Percentiles rank a stretch among this genome's conserved stretches.
Evolutionary conservation across 2,888 invertebrate species (phyloP).

Genomic region (Acleris literana): DNA sequence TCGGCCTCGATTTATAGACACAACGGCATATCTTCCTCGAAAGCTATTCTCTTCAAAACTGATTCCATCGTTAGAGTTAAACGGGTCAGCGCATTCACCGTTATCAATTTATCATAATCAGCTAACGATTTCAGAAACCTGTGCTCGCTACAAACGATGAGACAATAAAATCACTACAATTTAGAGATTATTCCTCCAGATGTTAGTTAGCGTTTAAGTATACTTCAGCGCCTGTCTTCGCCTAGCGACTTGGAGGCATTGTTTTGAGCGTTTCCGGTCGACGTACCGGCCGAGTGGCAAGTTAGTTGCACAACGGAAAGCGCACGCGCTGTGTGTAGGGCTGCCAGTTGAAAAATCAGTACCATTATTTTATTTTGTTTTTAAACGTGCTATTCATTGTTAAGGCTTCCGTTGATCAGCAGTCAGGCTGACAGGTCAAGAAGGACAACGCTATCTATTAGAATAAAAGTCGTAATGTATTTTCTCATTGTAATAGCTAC

Average conservation of each 20-base stretch:
- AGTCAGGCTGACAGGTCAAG: too few relatives aligned
- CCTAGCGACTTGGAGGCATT: slow-evolving; percentile 13
- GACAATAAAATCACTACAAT: neutral
- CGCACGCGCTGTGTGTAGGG: slow-evolving; percentile 36
- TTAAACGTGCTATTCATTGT: neutral
- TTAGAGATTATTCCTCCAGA: neutral
- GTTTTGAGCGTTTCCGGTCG: slow-evolving; percentile 39
- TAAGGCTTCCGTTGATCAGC: too few relatives aligned
- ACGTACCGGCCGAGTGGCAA: slow-evolving; percentile 37
- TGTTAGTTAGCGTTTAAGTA: slow-evolving; percentile 3
- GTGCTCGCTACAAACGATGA: neutral
- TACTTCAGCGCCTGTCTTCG: neutral
- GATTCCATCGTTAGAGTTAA: neutral
- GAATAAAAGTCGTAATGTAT: too few relatives aligned
- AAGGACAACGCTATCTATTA: too few relatives aligned
- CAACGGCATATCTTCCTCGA: neutral
- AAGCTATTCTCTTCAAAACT: neutral
- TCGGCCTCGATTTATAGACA: neutral
- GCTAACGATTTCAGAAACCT: neutral
- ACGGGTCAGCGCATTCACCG: neutral
- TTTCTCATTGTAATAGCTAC: too few relatives aligned
- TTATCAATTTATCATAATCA: neutral
- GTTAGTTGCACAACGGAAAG: slow-evolving; percentile 38
- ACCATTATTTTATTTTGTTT: neutral
- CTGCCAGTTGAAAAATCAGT: neutral